Conservation (phyloP, 2,888 invertebrate genomes). For the Eucriotettix oculatus region DNA sequence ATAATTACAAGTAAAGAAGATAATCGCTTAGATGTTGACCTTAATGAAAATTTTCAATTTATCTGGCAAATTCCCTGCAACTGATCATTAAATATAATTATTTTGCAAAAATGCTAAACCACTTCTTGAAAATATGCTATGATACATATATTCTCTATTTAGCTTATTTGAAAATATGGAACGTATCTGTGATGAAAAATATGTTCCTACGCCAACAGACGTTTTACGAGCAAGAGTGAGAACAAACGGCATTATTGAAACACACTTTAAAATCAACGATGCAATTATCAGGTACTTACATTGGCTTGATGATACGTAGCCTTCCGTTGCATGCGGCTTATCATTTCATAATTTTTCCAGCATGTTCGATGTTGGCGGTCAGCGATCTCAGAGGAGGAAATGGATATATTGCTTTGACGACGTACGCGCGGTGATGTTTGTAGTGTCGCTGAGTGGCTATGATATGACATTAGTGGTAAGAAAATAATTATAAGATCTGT, state of each 20-base stretch:
- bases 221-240: slow-evolving; percentile 43
- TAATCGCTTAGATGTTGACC: not conserved
- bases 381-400: slow-evolving; percentile 43
- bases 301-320: not conserved
- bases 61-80: too few relatives aligned
- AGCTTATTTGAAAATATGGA: slow-evolving; percentile 52
- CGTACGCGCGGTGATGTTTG: slow-evolving; percentile 43
- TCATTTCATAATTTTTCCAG: slow-evolving; percentile 21
- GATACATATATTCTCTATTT: slow-evolving; percentile 13
- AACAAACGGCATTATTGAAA: slow-evolving; percentile 49
- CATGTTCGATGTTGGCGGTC: slow-evolving; percentile 50
- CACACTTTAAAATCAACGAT: slow-evolving; percentile 38
- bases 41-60: too few relatives aligned
- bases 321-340: not conserved
- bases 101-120: too few relatives aligned
- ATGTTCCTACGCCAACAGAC: slow-evolving; percentile 43
- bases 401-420: slow-evolving; percentile 54
- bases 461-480: slow-evolving; percentile 42
- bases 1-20: not conserved
- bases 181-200: slow-evolving; percentile 41
- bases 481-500: slow-evolving; percentile 1
- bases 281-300: slow-evolving; percentile 6
- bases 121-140: too few relatives aligned
- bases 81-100: too few relatives aligned
- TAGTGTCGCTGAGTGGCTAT: slow-evolving; percentile 45